These are phyloP conservation scores for Helicoverpa zea DNA, from an alignment of 1,140 invertebrate genomes.

Conservation along the genomic window DNA sequence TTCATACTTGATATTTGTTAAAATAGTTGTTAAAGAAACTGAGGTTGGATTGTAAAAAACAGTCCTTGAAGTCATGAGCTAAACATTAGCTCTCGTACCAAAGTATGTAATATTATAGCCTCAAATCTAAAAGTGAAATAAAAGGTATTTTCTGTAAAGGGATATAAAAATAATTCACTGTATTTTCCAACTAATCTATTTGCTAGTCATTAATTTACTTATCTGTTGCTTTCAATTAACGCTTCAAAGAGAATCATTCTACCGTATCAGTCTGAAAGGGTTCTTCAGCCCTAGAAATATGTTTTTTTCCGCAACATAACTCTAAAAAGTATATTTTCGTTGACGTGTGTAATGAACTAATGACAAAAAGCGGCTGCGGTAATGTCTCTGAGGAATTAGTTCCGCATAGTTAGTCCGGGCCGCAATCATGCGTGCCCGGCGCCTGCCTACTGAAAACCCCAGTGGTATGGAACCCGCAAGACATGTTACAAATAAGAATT, in stretches of 20 bases:
- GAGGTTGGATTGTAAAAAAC: too few relatives aligned
- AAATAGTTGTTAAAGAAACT: too few relatives aligned
- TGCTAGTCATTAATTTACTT: background rate
- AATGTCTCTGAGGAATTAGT: constrained; percentile 73
- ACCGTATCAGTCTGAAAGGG: background rate
- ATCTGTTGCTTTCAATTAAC: background rate
- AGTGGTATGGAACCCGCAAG: too few relatives aligned
- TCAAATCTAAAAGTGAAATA: too few relatives aligned
- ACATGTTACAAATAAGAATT: too few relatives aligned
- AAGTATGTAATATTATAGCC: too few relatives aligned
- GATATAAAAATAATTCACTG: too few relatives aligned
- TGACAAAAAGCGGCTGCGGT: constrained; percentile 66
- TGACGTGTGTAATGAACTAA: constrained; percentile 61
- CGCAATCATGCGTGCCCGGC: constrained; percentile 59
- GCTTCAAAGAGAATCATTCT: background rate
- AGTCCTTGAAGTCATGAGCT: too few relatives aligned
- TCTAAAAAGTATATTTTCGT: constrained; percentile 56
- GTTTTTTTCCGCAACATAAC: background rate
- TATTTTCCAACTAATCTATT: background rate
- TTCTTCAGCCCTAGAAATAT: constrained; percentile 3
- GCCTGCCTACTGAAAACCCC: too few relatives aligned
- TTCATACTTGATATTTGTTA: too few relatives aligned
- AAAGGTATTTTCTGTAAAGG: too few relatives aligned
- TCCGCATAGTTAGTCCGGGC: constrained; percentile 73
- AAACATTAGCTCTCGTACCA: too few relatives aligned